phyloP scores from a whole-genome alignment of 2,888 invertebrate species.

The Drosophila emarginata region DNA sequence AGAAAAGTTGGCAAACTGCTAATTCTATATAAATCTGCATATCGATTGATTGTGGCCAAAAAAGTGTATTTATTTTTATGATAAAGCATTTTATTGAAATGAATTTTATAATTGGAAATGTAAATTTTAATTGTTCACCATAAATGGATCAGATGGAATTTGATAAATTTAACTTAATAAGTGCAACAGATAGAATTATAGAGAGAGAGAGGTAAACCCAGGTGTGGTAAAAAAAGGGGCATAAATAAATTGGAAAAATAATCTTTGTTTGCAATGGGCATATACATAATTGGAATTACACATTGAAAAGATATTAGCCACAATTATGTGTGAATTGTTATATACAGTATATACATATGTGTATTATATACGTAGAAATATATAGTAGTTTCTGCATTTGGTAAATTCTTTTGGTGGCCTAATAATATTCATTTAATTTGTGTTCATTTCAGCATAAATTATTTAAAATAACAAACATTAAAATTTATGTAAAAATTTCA shows the following conservation, averaged over 20 bases:
- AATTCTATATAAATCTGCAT: conserved; percentile 33
- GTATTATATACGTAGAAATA: not conserved
- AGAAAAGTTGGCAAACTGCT: conserved; percentile 14
- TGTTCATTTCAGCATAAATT: conserved; percentile 66
- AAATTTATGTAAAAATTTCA: conserved; percentile 48
- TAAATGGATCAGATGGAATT: conserved; percentile 23
- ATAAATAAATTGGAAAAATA: conserved; percentile 5
- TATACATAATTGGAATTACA: not conserved
- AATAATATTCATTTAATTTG: conserved; percentile 55
- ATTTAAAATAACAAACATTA: conserved; percentile 20
- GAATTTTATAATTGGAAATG: conserved; percentile 48
- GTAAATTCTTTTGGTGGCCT: not conserved
- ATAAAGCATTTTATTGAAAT: conserved; percentile 4
- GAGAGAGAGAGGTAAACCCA: not conserved
- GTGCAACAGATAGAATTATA: not conserved
- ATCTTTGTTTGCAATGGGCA: not conserved
- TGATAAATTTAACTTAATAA: conserved; percentile 17
- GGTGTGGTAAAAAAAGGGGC: not conserved
- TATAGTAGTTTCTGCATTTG: not conserved
- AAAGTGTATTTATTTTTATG: conserved; percentile 26
- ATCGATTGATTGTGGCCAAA: conserved; percentile 31
- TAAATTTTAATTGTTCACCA: conserved; percentile 36
- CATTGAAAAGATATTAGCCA: conserved; percentile 6
- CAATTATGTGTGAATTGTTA: conserved; percentile 10
- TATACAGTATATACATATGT: not conserved